Evolutionary conservation across 2,888 invertebrate genomes (phyloP), one percentile per base, ranked within the genome.

Genomic region (Parascotia fuliginaria): DNA sequence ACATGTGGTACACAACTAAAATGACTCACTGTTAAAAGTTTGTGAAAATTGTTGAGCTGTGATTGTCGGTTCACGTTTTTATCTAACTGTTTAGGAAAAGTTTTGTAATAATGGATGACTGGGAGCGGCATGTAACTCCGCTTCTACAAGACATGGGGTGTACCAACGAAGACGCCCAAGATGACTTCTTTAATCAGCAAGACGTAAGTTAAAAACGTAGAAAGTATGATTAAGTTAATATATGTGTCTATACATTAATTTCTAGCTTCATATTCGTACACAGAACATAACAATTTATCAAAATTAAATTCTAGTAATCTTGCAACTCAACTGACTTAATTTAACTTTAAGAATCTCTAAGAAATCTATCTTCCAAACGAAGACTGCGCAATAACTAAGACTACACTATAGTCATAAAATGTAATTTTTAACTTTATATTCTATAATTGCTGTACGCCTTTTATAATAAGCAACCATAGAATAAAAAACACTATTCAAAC

Each of bases 71-170:
- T 79, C 73, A 75, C 73, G 70, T 70, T 75, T 60, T 50, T 58
- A 60, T 61, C 49, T 70, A 70, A 67, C 73, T 65, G 70, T 72
- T 75, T 71, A 74, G 75, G 73, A 68, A 65, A 72, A 80, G 75
- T 79, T 79, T 70, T 45, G 59, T 77, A 73, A 86, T 79, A 79
- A 92, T 92, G 92, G 93, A 93, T 86, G 93, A 93, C 81, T 94
- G 93, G 93, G 93, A 93, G 83, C 89, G 93, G 67, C 93, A 93
- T 75, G 93, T 93, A 58, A 92, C 93, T 50, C 93, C 93, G 37
- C 90, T 93, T 54, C 86, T 93, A 59, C 93, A 93, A 78, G 93
- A 93, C 73, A 93, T 93, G 92, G 93, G 92, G 70, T 92, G 92
- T 76, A 79, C 91, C 58, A 89, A 84, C 69, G 92, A 91, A 76